Conservation (phyloP, 1,140 invertebrate species). For the Mamestra configurata region DNA sequence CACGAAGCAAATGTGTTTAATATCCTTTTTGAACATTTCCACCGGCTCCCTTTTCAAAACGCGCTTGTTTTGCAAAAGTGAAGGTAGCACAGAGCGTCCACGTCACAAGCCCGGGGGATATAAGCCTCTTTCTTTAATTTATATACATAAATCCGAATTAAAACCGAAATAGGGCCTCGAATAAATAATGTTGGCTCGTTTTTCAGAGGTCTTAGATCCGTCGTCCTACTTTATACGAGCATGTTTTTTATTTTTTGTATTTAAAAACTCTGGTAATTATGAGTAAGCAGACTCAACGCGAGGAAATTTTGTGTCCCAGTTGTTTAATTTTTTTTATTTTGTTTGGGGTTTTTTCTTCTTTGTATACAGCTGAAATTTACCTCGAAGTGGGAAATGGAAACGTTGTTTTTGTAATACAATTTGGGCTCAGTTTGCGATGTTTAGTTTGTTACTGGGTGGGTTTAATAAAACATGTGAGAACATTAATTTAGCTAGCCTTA, state of each 20-base stretch:
- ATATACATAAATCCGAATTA: slow-evolving; percentile 84
- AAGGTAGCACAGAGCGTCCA: slow-evolving; percentile 4
- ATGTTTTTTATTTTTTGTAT: slow-evolving; percentile 78
- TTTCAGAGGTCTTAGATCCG: slow-evolving; percentile 83
- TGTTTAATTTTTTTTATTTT: slow-evolving; percentile 57
- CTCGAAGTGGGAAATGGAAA: not conserved
- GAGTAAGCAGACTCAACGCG: slow-evolving; percentile 69
- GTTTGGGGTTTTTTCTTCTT: slow-evolving; percentile 48
- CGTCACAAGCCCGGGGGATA: slow-evolving; percentile 57
- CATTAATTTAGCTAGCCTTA: not conserved
- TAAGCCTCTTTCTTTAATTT: slow-evolving; percentile 81
- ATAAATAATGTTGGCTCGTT: slow-evolving; percentile 83
- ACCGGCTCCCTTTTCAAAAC: not conserved
- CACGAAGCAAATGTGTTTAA: not conserved
- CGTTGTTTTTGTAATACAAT: slow-evolving; percentile 21
- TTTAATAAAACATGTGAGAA: not conserved
- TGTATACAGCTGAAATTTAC: slow-evolving; percentile 34
- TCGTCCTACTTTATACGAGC: slow-evolving; percentile 73
- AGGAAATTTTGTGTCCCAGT: slow-evolving; percentile 58
- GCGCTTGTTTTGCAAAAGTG: not conserved
- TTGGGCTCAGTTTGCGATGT: slow-evolving; percentile 10
- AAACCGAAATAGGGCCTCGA: slow-evolving; percentile 77
- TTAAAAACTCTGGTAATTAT: slow-evolving; percentile 81
- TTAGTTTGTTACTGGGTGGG: not conserved
- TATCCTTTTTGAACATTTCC: not conserved